Evolutionary conservation across 2,113 vertebrate genomes (phyloP).

Genomic region (Loxodonta africana): DNA sequence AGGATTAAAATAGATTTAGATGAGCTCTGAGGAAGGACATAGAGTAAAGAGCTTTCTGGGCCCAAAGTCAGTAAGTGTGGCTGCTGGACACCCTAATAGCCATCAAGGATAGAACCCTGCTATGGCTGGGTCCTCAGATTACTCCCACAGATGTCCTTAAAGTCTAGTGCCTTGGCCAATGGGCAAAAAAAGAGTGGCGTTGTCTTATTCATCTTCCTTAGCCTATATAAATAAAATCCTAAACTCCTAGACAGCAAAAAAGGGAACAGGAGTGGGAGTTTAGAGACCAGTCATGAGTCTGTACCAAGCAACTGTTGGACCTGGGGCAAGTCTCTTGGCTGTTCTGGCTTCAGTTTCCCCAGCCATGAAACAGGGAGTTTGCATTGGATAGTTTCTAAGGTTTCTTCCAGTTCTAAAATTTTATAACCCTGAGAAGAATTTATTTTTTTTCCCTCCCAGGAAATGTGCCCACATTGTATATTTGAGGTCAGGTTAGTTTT

Average conservation of each 20-base stretch:
- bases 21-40: background rate
- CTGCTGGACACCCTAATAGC: background rate
- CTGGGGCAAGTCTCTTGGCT: background rate
- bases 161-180: background rate
- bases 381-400: background rate
- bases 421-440: constrained; percentile 57
- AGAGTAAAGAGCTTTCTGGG: background rate
- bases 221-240: background rate
- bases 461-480: constrained; percentile 69
- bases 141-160: background rate
- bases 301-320: background rate
- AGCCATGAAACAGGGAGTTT: background rate
- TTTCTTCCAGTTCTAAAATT: constrained; percentile 65
- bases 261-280: background rate
- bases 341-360: constrained; percentile 56
- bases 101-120: background rate
- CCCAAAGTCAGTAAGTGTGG: background rate
- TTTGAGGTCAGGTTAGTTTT: constrained; percentile 71
- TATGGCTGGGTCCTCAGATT: background rate
- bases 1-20: background rate
- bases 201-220: background rate
- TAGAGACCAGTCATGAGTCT: background rate
- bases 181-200: background rate
- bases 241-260: background rate
- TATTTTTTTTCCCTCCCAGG: constrained; percentile 57